Percentiles rank a stretch among this genome's conserved stretches.
Evolutionary conservation across 1,140 invertebrate genomes (phyloP).

Genomic region (Telenomus remus): DNA sequence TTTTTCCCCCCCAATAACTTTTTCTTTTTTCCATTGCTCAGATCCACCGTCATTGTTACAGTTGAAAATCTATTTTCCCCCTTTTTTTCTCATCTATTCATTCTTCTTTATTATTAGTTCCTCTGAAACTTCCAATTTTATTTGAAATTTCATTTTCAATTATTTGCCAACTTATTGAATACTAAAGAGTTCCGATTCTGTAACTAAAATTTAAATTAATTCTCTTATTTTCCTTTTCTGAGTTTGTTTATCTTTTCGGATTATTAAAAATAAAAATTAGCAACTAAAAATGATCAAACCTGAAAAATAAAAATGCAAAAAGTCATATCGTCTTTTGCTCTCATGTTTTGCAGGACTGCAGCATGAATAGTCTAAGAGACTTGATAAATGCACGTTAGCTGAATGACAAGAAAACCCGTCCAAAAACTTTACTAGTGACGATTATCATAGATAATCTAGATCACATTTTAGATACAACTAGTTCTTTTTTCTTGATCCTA

Average conservation of each 20-base stretch:
- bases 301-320: not conserved
- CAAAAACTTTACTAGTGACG: constrained; percentile 3
- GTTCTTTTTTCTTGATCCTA: not conserved
- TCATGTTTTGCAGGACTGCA: constrained; percentile 26
- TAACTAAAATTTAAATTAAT: too few species aligned
- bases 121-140: too few species aligned
- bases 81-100: not conserved
- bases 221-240: too few species aligned
- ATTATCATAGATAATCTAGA: constrained; percentile 20
- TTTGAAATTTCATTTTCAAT: too few species aligned
- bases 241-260: too few species aligned
- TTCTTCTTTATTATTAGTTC: too few species aligned
- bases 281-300: too few species aligned
- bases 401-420: constrained; percentile 11
- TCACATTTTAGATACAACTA: not conserved
- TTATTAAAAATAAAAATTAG: too few species aligned
- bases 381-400: constrained; percentile 21
- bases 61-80: not conserved
- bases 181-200: too few species aligned
- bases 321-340: constrained; percentile 3
- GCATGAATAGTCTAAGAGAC: constrained; percentile 39
- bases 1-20: not conserved
- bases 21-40: not conserved
- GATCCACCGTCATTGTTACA: constrained; percentile 2
- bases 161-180: too few species aligned